Evolutionary conservation across 2,797 vertebrate genomes (phyloP), one percentile per base, ranked within the genome.

Genomic region (Somateria mollissima): DNA sequence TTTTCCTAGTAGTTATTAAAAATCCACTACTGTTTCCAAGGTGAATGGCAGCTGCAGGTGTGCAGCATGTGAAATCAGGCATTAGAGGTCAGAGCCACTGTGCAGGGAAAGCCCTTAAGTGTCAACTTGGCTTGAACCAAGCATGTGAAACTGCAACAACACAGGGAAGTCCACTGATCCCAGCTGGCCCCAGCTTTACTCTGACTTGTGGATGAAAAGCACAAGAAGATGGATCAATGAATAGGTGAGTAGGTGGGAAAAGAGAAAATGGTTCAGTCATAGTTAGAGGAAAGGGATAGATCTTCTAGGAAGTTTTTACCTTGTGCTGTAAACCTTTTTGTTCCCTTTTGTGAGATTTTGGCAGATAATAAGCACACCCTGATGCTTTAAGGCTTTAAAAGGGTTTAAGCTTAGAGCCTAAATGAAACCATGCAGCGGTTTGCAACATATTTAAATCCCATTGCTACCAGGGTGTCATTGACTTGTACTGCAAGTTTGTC

Each of bases 311-410:
- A 24, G 8, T 25, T 56, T 22, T 27, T 70, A 14, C 27, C 17
- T 19, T 12, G 5, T 37, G 15, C 3, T 70, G 2, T 47, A 39
- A 83, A 32, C 3, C 13, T 49, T 8, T 16, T 18, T 37, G 5
- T 21, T 21, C n/a, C 15, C 13, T 41, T 37, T 65, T 32, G 25
- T 2, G 0, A 1, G 0, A 17, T 81, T 92, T 79, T 11, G 11
- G 1, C 6, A 41, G 16, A 11, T 57, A 47, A 85, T 41, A 62
- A 62, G 17, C 34, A 27, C 14, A 1, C 3, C 19, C 19, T 5
- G 7, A 5, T 45, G 73, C n/a, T n/a, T n/a, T n/a, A 54, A 8
- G 10, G 1, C 8, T 12, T 61, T 9, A 24, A 8, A 60, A 32
- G 5, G 3, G 2, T 24, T 87, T 27, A 28, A 39, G 13, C 7